phyloP scores from a whole-genome alignment of 2,113 vertebrate species.

The Micronycteris hirsuta region DNA sequence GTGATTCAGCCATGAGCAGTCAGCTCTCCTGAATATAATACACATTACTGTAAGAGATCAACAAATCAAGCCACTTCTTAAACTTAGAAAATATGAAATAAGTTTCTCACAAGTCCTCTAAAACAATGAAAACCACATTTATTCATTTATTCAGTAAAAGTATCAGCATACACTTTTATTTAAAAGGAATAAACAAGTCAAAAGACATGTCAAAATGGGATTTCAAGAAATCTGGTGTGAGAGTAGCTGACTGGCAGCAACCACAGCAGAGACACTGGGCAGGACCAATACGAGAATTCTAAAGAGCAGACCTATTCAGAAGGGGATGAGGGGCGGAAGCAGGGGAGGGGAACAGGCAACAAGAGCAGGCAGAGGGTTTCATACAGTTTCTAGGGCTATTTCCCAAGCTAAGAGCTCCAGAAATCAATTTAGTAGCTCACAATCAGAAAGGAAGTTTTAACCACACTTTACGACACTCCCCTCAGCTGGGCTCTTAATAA shows the following conservation, averaged over 20 bases:
- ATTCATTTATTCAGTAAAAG: not conserved
- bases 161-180: not conserved
- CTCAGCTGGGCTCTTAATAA: not conserved
- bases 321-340: not conserved
- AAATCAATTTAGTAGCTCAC: not conserved
- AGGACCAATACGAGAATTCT: not conserved
- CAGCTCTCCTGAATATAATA: not conserved
- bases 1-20: not conserved
- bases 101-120: not conserved
- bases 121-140: not conserved
- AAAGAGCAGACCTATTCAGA: not conserved
- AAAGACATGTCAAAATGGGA: not conserved
- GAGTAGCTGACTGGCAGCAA: not conserved
- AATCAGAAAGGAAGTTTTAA: not conserved
- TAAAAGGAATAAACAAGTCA: not conserved
- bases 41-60: not conserved
- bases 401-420: not conserved
- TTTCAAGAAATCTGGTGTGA: not conserved
- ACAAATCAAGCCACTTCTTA: not conserved
- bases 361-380: not conserved
- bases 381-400: not conserved
- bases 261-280: not conserved
- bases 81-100: not conserved
- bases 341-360: not conserved
- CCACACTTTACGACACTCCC: not conserved